phyloP scores from a whole-genome alignment of 2,113 vertebrate genomes.

The Artemisiospiza belli region DNA sequence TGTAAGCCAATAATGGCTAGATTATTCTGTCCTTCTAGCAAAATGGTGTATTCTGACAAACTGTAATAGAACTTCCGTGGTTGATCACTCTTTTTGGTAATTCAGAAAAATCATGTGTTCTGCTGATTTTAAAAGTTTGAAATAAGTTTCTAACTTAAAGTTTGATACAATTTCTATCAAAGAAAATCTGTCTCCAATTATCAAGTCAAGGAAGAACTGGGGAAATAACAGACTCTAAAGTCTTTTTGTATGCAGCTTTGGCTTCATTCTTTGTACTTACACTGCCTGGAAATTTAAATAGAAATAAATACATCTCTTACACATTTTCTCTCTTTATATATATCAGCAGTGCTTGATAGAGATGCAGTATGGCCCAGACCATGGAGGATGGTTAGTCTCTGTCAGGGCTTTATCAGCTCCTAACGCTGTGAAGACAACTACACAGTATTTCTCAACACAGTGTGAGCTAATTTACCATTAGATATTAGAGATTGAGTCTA shows the following conservation, averaged over 20 bases:
- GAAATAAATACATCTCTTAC: not conserved
- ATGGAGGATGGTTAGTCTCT: fast-evolving
- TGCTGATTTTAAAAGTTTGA: not conserved
- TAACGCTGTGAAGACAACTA: not conserved
- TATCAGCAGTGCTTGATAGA: not conserved
- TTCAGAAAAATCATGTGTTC: not conserved
- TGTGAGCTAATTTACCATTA: not conserved
- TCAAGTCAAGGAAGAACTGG: not conserved
- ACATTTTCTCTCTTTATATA: not conserved
- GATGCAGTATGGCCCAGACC: not conserved
- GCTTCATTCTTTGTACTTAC: not conserved
- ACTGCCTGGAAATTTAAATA: not conserved
- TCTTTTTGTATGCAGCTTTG: not conserved
- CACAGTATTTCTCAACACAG: not conserved
- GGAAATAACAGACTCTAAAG: not conserved
- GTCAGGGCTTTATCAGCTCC: not conserved
- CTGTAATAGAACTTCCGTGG: not conserved
- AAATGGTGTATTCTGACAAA: not conserved
- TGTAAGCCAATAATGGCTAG: not conserved
- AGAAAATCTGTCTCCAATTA: not conserved
- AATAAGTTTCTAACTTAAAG: not conserved
- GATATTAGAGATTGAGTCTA: not conserved
- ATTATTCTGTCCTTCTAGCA: not conserved
- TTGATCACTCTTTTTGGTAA: not conserved
- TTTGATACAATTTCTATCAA: not conserved